Evolutionary conservation across 92 coral and sea anemone species (phyloP), one percentile per base, ranked within the genome.

Genomic region (Meandrina meandrites): DNA sequence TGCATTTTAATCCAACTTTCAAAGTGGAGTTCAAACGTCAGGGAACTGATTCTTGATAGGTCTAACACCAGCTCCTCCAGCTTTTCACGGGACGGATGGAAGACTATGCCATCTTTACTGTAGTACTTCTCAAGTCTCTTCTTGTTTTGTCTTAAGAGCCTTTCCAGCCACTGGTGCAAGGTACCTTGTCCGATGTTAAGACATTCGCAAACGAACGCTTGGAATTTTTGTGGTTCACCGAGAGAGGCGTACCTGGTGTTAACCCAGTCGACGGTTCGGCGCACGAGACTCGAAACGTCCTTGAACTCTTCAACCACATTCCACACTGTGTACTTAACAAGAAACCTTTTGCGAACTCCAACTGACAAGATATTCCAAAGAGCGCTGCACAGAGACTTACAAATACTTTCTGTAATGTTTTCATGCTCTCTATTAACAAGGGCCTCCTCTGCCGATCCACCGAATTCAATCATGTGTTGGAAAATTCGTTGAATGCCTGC

Each of bases 191-290:
- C 82, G 21, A 76, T 58, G 48, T 64, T 85, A 60, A 85, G 88
- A 78, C 88, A 85, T 85, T 85, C 88, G 45, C 83, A 85, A 45
- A 85, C 78, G 66, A 85, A 85, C 3, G 81, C 88, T 76, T 85
- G 88, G 77, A 85, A 85, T 53, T 85, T 85, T 34, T 85, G 82
- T 24, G 22, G 15, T 45, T 85, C 76, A 24, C 58, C 16, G 6
- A 85, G 67, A 62, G 15, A 50, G 0, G 54, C 35, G 64, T 50
- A 85, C 53, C 27, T 85, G 32, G 11, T 48, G 76, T 85, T 85
- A 14, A 85, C 75, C 88, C 88, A 85, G 74, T 77, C 31, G 1
- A 85, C 88, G 16, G 47, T 78, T 66, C 17, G 45, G 31, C 24
- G 4, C 36, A 78, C 82, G 47, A 42, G 42, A 47, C 67, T 36